Evolutionary conservation across 1,140 invertebrate genomes (phyloP).

Genomic region (Lucilia cuprina): DNA sequence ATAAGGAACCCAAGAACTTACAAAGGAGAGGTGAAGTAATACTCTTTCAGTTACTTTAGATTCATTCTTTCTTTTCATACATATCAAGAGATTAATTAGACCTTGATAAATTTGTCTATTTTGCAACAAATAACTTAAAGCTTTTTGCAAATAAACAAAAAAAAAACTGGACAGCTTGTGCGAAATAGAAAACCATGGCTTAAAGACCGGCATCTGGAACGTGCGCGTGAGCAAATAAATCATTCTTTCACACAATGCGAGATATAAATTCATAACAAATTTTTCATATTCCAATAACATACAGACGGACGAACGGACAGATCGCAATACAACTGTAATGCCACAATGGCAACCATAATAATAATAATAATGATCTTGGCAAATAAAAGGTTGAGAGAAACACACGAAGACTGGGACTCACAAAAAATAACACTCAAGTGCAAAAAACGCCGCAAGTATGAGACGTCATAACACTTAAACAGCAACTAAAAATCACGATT

Average conservation of each 20-base stretch:
- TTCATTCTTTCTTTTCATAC: background rate
- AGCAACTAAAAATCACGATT: slow-evolving; percentile 41
- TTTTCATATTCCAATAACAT: background rate
- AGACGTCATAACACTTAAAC: slow-evolving; percentile 26
- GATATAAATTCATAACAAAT: slow-evolving; percentile 10
- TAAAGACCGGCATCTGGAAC: slow-evolving; percentile 36
- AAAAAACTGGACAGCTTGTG: slow-evolving; percentile 11
- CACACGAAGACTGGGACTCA: background rate
- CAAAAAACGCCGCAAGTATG: slow-evolving; percentile 55
- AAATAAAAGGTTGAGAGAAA: background rate
- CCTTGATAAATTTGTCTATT: slow-evolving; percentile 38
- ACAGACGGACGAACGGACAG: background rate
- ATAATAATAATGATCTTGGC: background rate
- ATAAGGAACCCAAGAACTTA: background rate
- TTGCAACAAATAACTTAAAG: slow-evolving; percentile 28
- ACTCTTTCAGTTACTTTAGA: background rate
- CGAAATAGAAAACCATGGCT: background rate
- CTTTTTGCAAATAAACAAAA: slow-evolving; percentile 33
- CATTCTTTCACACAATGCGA: slow-evolving; percentile 44
- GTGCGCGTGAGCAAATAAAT: slow-evolving; percentile 62
- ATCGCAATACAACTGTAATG: too few species aligned
- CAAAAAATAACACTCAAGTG: slow-evolving; percentile 48
- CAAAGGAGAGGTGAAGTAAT: background rate
- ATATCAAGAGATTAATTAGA: slow-evolving; percentile 41
- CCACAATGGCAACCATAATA: background rate